These are phyloP conservation scores for Hanleya hanleyi DNA, from an alignment of 2,888 invertebrate genomes.

Conservation along the genomic window DNA sequence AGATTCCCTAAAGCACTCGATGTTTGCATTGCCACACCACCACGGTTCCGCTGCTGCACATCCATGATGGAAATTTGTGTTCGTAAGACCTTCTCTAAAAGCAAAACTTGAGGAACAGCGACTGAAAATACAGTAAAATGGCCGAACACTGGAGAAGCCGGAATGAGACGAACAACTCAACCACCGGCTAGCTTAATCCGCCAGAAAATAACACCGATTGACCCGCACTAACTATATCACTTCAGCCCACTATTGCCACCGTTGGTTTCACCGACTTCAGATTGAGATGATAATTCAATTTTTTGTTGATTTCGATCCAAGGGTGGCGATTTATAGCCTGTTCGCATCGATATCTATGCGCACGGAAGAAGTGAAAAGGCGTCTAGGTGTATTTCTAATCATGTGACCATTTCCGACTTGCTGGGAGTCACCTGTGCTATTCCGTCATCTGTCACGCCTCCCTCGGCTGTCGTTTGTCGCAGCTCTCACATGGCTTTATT, in stretches of 20 bases:
- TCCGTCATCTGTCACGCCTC: conserved; percentile 1
- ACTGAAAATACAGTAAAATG: neutral
- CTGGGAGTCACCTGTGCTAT: conserved; percentile 29
- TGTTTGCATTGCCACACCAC: neutral
- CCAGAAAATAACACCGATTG: neutral
- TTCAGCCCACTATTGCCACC: too few species aligned
- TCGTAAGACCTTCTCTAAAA: too few species aligned
- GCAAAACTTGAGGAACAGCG: too few species aligned
- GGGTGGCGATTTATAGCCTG: neutral
- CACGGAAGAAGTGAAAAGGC: neutral
- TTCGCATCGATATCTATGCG: neutral
- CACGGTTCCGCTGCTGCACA: neutral
- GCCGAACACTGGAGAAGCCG: neutral
- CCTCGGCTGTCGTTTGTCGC: neutral
- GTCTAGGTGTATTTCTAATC: neutral
- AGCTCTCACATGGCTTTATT: neutral
- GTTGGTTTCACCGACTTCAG: too few species aligned
- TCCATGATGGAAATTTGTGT: neutral
- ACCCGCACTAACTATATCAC: too few species aligned
- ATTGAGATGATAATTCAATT: too few species aligned
- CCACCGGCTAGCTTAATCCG: conserved; percentile 1
- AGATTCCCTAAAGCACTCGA: conserved; percentile 92
- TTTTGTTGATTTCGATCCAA: too few species aligned
- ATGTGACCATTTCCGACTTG: conserved; percentile 17
- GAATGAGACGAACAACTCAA: neutral